Base-by-base conservation (phyloP, 2,888 invertebrate species). In the Acleris holmiana region DNA sequence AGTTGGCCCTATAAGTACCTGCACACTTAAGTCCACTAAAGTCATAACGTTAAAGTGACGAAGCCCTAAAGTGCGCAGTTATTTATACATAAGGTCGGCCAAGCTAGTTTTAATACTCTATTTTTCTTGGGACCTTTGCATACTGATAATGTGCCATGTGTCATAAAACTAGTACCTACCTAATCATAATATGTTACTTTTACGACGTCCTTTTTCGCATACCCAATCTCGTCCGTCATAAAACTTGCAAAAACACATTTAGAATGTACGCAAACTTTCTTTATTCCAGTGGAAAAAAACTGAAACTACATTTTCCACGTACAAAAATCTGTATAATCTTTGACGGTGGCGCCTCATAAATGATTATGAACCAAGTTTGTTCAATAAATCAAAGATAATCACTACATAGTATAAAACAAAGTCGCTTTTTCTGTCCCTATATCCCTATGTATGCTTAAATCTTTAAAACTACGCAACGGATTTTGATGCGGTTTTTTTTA, bases 231-330 rank as follows among this genome's bases (percentile, higher is more conserved):
- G 23, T 50, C 57, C 46, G 57, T 47, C 57, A 57, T 63, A 46
- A 57, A 63, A 57, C 35, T 57, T 63, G 56, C 62, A 63, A 57
- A 63, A 63, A 51, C 46, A 62, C 46, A 60, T 60, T 60, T 35
- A 50, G 46, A 46, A 62, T 56, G n/a, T 35, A 49, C 17, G 35
- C 51, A 40, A 57, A 50, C 23, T 48, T 40, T 15, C 35, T 17
- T 29, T 56, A 18, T 44, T n/a, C 29, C 15, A 18, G 2, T 6
- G 41, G 48, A 13, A 47, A 23, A n/a, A 54, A 18, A 17, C 5
- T 25, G 18, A 13, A 15, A 46, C 17, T 25, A 17, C n/a, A 21
- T 15, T 25, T 23, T 49, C 7, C 7, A 23, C 23, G n/a, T 49
- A 49, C n/a, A n/a, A 15, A 41, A 41, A 40, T 15, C 40, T 13